A percentile compares a stretch with the other conserved stretches of the same genome.
These are phyloP conservation scores for Poicephalus gulielmi DNA, from an alignment of 2,113 vertebrate species.

Conservation along the genomic window DNA sequence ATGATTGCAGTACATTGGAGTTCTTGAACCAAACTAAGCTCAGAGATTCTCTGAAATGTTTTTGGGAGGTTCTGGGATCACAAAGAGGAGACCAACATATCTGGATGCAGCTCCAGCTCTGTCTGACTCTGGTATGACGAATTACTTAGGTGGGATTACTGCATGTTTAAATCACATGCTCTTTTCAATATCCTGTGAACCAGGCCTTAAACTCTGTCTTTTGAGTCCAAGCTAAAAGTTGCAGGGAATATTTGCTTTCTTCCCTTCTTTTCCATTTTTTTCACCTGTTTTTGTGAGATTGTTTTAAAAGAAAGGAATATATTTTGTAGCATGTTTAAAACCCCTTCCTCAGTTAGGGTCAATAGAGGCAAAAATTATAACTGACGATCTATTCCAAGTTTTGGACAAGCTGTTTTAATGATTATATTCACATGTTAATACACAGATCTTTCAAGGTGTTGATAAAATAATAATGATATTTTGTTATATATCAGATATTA, in stretches of 20 bases:
- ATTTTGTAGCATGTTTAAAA: neutral
- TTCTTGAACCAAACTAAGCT: neutral
- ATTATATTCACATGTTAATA: neutral
- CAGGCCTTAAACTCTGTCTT: neutral
- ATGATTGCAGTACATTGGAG: rapidly evolving
- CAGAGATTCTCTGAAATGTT: neutral
- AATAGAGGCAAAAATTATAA: neutral
- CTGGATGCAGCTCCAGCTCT: neutral
- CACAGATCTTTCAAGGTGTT: neutral
- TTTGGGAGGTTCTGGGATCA: neutral
- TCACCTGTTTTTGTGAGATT: neutral
- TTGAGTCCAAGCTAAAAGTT: neutral
- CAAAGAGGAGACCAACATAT: neutral
- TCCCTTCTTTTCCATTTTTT: neutral
- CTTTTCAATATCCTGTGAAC: neutral
- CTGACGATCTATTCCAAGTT: neutral
- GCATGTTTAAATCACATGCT: neutral
- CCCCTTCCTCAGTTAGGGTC: neutral
- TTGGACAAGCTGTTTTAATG: constrained; percentile 1
- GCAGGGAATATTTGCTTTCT: neutral
- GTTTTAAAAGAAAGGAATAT: neutral
- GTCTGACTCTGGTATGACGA: neutral
- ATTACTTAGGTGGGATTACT: neutral
- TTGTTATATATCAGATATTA: neutral
- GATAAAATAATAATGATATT: neutral